A percentile compares a stretch with the other conserved stretches of the same genome.
Evolutionary conservation across 2,888 invertebrate species (phyloP).

Genomic region (Caenorhabditis wallacei): DNA sequence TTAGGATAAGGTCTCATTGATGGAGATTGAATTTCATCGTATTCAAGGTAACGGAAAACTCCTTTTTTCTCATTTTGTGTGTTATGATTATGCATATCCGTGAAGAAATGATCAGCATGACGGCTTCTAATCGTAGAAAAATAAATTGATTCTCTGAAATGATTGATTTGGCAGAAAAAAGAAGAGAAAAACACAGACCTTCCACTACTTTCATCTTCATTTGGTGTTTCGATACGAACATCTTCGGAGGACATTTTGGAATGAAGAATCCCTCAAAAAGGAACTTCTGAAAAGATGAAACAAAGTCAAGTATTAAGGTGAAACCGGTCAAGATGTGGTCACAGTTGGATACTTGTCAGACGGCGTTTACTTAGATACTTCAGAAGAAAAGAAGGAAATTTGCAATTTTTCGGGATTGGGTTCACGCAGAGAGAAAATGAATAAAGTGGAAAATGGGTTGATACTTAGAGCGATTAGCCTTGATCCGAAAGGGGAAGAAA

Average conservation of each 20-base stretch:
- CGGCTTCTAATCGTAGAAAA: constrained; percentile 62
- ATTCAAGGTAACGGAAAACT: constrained; percentile 47
- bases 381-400: constrained; percentile 4
- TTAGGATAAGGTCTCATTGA: constrained; percentile 83
- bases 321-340: constrained; percentile 58
- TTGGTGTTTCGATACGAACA: constrained; percentile 45
- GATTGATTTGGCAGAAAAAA: background rate
- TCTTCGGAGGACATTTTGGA: constrained; percentile 54
- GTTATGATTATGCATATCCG: constrained; percentile 33
- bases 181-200: constrained; percentile 21
- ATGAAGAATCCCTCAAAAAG: constrained; percentile 13
- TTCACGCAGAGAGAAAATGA: constrained; percentile 49
- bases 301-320: constrained; percentile 34
- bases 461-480: constrained; percentile 45
- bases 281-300: constrained; percentile 46
- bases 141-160: constrained; percentile 59
- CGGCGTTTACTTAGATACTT: constrained; percentile 49
- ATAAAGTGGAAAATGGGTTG: constrained; percentile 14
- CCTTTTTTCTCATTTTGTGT: constrained; percentile 52
- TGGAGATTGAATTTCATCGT: constrained; percentile 32
- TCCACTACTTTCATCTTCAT: constrained; percentile 51
- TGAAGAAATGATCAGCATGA: constrained; percentile 60
- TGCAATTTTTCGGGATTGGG: constrained; percentile 47
- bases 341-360: constrained; percentile 59
- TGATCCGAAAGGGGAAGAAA: constrained; percentile 23